A percentile compares a stretch with the other conserved stretches of the same genome.
Conservation (phyloP, 1,140 invertebrate genomes). For the Pogonomyrmex californicus region DNA sequence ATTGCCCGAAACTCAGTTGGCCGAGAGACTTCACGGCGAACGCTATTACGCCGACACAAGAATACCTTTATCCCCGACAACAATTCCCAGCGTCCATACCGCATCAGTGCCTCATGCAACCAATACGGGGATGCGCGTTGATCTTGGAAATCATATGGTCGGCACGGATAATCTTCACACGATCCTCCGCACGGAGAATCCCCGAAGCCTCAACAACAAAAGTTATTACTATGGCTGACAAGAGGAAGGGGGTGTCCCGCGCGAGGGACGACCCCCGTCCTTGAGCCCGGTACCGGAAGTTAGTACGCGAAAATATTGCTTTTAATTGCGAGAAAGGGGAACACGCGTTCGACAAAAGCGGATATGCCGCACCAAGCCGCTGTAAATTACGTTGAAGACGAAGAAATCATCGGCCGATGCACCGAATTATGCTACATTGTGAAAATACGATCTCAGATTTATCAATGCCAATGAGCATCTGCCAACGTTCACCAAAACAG, state of each 20-base stretch:
- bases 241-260: constrained; percentile 84
- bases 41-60: constrained; percentile 83
- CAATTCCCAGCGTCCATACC: constrained; percentile 42
- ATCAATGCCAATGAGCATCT: neutral
- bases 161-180: constrained; percentile 85
- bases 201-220: constrained; percentile 87
- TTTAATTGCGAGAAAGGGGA: constrained; percentile 77
- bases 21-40: constrained; percentile 83
- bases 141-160: constrained; percentile 86
- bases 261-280: constrained; percentile 83
- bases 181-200: constrained; percentile 83
- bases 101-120: constrained; percentile 55
- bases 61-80: constrained; percentile 81
- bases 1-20: constrained; percentile 83
- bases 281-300: constrained; percentile 85
- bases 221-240: constrained; percentile 90
- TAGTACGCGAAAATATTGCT: constrained; percentile 85
- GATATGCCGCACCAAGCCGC: constrained; percentile 41
- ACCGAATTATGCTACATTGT: neutral
- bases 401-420: neutral
- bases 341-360: constrained; percentile 54
- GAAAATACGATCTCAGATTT: constrained; percentile 30
- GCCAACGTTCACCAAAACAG: neutral
- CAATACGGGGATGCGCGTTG: constrained; percentile 80
- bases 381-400: constrained; percentile 55